Percentiles rank a stretch among this genome's conserved stretches.
Conservation (phyloP, 1,140 invertebrate species). For the Phocides pigmalion region DNA sequence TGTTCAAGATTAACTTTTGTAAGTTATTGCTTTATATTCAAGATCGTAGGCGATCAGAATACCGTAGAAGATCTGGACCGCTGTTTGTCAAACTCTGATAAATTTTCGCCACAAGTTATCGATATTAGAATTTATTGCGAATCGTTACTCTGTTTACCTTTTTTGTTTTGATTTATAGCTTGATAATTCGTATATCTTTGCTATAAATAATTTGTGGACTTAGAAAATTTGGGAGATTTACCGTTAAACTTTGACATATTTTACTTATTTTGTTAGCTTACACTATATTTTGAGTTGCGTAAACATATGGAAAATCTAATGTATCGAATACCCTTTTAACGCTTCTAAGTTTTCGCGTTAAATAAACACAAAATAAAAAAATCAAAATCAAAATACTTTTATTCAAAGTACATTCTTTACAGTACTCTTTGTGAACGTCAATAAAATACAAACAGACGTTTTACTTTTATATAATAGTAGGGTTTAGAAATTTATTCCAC, state of each 20-base stretch:
- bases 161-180: slow-evolving; percentile 19
- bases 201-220: background rate
- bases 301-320: too few species aligned
- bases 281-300: too few species aligned
- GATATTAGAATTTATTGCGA: slow-evolving; percentile 4
- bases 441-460: too few species aligned
- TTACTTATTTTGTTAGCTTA: background rate
- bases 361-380: too few species aligned
- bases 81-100: background rate
- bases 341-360: too few species aligned
- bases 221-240: background rate
- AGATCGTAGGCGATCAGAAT: background rate
- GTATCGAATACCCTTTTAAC: too few species aligned
- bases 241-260: background rate
- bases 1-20: background rate
- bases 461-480: too few species aligned
- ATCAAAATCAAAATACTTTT: too few species aligned
- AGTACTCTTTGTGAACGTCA: too few species aligned
- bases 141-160: background rate
- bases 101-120: background rate
- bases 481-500: too few species aligned
- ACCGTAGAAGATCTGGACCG: background rate
- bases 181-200: background rate
- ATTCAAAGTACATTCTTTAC: too few species aligned
- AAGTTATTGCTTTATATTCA: background rate